These are phyloP conservation scores for Ophioninae sp. DNA, from an alignment of 2,888 invertebrate genomes.

Conservation along the genomic window DNA sequence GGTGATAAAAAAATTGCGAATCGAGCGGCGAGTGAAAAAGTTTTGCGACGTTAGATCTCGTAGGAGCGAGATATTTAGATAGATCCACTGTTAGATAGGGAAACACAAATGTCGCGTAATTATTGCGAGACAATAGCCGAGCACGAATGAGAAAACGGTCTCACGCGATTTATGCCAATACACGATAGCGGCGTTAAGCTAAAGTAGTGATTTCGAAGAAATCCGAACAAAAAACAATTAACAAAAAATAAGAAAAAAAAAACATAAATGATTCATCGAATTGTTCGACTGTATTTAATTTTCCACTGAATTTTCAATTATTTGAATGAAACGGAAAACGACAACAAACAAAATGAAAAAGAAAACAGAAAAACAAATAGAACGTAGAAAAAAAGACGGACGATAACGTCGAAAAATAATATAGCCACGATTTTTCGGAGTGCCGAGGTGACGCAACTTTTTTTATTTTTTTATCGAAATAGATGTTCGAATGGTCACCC, in stretches of 20 bases:
- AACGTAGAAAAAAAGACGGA: not conserved
- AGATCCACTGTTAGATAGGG: slow-evolving; percentile 58
- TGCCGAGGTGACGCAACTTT: slow-evolving; percentile 36
- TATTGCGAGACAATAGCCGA: not conserved
- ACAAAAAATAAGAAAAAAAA: no score
- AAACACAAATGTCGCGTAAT: slow-evolving; percentile 44
- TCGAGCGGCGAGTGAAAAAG: slow-evolving; percentile 26
- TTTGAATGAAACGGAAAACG: not conserved
- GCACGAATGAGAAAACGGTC: not conserved
- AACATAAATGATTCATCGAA: slow-evolving; percentile 11
- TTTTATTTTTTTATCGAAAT: slow-evolving; percentile 10
- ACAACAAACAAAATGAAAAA: not conserved
- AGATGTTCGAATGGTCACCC: not conserved
- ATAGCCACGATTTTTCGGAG: slow-evolving; percentile 35
- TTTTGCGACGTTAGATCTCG: slow-evolving; percentile 38
- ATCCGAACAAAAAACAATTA: not conserved
- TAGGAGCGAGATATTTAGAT: slow-evolving; percentile 50
- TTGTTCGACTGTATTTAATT: slow-evolving; percentile 2
- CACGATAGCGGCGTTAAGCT: not conserved
- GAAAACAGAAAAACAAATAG: not conserved
- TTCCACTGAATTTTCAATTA: slow-evolving; percentile 6
- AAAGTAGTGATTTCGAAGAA: slow-evolving; percentile 13
- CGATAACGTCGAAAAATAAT: slow-evolving; percentile 14
- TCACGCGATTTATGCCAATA: not conserved
- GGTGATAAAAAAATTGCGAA: slow-evolving; percentile 42